A percentile compares a stretch with the other conserved stretches of the same genome.
phyloP scores from a whole-genome alignment of 1,140 invertebrate genomes.

The Holcopasites calliopsidis region DNA sequence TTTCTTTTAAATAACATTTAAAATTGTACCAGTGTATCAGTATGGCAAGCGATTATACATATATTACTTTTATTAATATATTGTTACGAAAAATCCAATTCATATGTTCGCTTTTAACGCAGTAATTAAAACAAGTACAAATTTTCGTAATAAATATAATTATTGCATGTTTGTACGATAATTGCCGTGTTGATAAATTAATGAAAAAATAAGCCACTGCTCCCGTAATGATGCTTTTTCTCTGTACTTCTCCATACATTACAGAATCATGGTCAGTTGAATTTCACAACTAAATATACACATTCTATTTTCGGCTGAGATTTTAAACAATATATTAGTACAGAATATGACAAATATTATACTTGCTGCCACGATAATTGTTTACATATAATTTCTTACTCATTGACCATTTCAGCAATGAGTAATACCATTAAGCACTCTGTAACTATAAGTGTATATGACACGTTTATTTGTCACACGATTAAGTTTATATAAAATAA shows the following conservation, averaged over 20 bases:
- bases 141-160: slow-evolving; percentile 14
- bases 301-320: slow-evolving; percentile 23
- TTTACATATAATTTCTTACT: slow-evolving; percentile 23
- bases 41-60: not conserved
- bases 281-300: slow-evolving; percentile 41
- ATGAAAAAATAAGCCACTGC: slow-evolving; percentile 18
- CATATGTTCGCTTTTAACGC: no score
- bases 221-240: slow-evolving; percentile 31
- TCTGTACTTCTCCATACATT: no score
- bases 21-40: not conserved
- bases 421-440: slow-evolving; percentile 44
- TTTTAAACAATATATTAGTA: slow-evolving; percentile 44
- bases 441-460: slow-evolving; percentile 53
- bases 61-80: not conserved
- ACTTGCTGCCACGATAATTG: slow-evolving; percentile 27
- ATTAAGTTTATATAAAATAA: slow-evolving; percentile 66
- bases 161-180: slow-evolving; percentile 13
- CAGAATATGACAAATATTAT: slow-evolving; percentile 56
- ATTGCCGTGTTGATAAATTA: slow-evolving; percentile 26
- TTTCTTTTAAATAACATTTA: slow-evolving; percentile 7
- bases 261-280: slow-evolving; percentile 44
- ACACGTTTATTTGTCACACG: slow-evolving; percentile 62
- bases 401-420: slow-evolving; percentile 38
- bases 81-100: no score
- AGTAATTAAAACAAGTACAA: no score